Evolutionary conservation across 2,113 vertebrate genomes (phyloP).

Genomic region (Hypocryptadius cinnamomeus): DNA sequence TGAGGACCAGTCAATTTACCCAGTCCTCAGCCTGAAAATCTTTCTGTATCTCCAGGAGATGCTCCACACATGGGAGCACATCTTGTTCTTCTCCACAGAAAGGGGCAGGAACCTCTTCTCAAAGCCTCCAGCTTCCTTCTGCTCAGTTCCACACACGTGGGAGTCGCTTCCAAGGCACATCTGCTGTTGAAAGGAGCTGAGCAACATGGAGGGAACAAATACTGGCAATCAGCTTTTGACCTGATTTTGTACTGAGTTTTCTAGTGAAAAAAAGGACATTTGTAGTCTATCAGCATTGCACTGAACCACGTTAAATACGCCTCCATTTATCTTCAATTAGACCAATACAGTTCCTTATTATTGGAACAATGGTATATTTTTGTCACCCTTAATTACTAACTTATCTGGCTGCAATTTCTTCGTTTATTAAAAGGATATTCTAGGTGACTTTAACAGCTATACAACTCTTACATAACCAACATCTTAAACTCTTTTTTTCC

Average conservation of each 20-base stretch:
- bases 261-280: background rate
- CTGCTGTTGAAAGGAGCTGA: background rate
- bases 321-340: background rate
- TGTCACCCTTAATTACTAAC: conserved; percentile 41
- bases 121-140: conserved; percentile 5
- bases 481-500: background rate
- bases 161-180: background rate
- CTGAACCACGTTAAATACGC: background rate
- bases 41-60: background rate
- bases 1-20: background rate
- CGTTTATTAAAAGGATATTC: background rate
- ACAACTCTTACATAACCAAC: background rate
- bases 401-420: background rate
- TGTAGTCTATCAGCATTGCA: background rate
- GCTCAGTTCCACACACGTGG: background rate
- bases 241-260: background rate
- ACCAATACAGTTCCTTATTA: background rate
- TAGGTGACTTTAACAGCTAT: background rate
- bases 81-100: background rate
- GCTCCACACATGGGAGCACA: background rate
- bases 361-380: conserved; percentile 38
- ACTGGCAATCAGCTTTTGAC: background rate
- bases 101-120: background rate
- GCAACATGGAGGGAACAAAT: background rate
- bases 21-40: background rate